Percentiles rank a stretch among this genome's conserved stretches.
Conservation (phyloP, 2,113 vertebrate genomes). For the Ovis canadensis region DNA sequence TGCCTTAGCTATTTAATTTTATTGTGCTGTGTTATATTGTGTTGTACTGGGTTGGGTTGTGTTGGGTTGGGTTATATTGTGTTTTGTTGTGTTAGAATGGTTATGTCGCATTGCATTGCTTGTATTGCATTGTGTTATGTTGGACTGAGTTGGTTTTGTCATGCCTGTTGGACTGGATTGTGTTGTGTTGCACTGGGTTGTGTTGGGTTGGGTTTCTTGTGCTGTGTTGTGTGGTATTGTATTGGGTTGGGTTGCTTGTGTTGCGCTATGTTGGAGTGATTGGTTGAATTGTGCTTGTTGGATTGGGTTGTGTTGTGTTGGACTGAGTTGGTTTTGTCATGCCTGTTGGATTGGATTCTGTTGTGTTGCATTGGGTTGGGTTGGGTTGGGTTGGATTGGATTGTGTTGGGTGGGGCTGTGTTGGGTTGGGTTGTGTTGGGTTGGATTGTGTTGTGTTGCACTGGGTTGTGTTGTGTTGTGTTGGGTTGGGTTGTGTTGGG, state of each 20-base stretch:
- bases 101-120: neutral
- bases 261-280: neutral
- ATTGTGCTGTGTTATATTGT: neutral
- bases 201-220: accelerated
- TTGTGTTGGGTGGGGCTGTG: accelerated
- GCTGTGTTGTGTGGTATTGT: neutral
- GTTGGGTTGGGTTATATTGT: neutral
- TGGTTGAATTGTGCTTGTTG: neutral
- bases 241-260: accelerated
- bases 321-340: neutral
- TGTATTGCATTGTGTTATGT: neutral
- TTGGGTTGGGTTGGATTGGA: neutral
- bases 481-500: too few relatives aligned
- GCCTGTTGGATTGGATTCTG: neutral
- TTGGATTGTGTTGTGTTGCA: neutral
- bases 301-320: neutral
- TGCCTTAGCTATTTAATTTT: neutral
- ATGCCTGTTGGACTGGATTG: neutral
- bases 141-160: neutral
- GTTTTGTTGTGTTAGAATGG: neutral
- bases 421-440: neutral
- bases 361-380: neutral
- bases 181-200: neutral
- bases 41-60: neutral
- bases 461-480: too few relatives aligned